Evolutionary conservation across 1,140 invertebrate species (phyloP).

Genomic region (Matsumurasca onukii): DNA sequence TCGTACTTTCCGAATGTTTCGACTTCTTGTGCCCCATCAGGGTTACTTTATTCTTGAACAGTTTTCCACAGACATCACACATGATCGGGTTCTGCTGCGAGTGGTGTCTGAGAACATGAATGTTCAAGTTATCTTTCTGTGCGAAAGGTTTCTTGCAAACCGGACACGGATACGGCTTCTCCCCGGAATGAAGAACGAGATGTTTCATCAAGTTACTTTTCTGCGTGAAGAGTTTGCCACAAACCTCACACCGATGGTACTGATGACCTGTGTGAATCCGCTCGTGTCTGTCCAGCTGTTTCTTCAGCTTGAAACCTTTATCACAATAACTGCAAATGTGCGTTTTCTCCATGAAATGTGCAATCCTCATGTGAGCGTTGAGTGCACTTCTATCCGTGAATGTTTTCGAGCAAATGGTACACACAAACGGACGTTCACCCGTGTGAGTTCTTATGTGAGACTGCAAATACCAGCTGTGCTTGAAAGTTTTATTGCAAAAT

Average conservation of each 20-base stretch:
- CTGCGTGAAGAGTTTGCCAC: conserved; percentile 31
- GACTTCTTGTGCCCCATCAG: conserved; percentile 52
- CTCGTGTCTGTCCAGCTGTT: conserved; percentile 17
- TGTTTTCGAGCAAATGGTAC: conserved; percentile 40
- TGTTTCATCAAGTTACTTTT: conserved; percentile 32
- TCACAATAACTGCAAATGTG: conserved; percentile 16
- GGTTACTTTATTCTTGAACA: conserved; percentile 49
- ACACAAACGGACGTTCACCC: conserved; percentile 40
- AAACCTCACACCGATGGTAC: conserved; percentile 26
- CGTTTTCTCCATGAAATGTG: conserved; percentile 27
- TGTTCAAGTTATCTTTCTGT: conserved; percentile 64
- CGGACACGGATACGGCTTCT: conserved; percentile 55
- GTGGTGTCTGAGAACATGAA: conserved; percentile 16
- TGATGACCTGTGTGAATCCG: conserved; percentile 29
- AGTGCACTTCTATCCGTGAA: conserved; percentile 43
- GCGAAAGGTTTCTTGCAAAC: conserved; percentile 84
- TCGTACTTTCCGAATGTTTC: conserved; percentile 34
- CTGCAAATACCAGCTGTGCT: conserved; percentile 29
- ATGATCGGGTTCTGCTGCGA: conserved; percentile 7
- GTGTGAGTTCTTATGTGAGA: conserved; percentile 41
- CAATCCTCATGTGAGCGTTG: conserved; percentile 42
- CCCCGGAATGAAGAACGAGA: conserved; percentile 28
- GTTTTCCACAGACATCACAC: conserved; percentile 41
- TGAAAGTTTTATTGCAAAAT: conserved; percentile 25
- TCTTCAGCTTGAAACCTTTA: conserved; percentile 28